Conservation (phyloP, 2,888 invertebrate species). For the Latheticus oryzae region DNA sequence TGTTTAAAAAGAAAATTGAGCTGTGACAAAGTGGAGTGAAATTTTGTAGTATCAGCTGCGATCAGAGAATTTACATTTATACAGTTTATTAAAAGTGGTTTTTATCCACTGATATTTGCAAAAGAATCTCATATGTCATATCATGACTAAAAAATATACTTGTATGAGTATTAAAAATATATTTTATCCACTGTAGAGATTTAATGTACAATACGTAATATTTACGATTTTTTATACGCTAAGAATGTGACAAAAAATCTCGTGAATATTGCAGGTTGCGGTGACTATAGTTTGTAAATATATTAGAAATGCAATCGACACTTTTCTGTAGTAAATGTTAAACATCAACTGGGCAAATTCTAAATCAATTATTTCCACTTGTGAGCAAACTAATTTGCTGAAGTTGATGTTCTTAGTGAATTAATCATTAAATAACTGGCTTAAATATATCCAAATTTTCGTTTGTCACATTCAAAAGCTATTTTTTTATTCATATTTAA, state of each 20-base stretch:
- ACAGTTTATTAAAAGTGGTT: conserved; percentile 15
- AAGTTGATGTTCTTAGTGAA: conserved; percentile 43
- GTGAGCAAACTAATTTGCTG: conserved; percentile 4
- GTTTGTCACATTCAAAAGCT: conserved; percentile 26
- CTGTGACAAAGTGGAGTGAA: conserved; percentile 44
- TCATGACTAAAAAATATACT: conserved; percentile 34
- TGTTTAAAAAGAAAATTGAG: conserved; percentile 36
- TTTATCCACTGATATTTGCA: conserved; percentile 19
- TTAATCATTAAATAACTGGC: conserved; percentile 42
- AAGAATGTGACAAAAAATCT: conserved; percentile 15
- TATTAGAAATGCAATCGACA: conserved; percentile 13
- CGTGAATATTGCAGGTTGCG: conserved; percentile 25
- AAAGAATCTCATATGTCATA: conserved; percentile 39
- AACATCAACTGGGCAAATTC: conserved; percentile 12
- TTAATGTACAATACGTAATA: conserved; percentile 16
- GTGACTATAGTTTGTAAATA: conserved; percentile 24
- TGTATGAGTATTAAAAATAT: conserved; percentile 29
- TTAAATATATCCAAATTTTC: conserved; percentile 35
- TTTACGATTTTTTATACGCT: conserved; percentile 22
- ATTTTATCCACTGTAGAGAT: conserved; percentile 33
- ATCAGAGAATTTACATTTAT: conserved; percentile 26
- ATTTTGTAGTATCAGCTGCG: conserved; percentile 38
- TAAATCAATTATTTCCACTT: too few relatives aligned
- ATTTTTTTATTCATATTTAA: conserved; percentile 36
- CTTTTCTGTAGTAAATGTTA: conserved; percentile 41